A percentile compares a stretch with the other conserved stretches of the same genome.
phyloP scores from a whole-genome alignment of 2,797 vertebrate species.

The Rhabdophis nuchalis region DNA sequence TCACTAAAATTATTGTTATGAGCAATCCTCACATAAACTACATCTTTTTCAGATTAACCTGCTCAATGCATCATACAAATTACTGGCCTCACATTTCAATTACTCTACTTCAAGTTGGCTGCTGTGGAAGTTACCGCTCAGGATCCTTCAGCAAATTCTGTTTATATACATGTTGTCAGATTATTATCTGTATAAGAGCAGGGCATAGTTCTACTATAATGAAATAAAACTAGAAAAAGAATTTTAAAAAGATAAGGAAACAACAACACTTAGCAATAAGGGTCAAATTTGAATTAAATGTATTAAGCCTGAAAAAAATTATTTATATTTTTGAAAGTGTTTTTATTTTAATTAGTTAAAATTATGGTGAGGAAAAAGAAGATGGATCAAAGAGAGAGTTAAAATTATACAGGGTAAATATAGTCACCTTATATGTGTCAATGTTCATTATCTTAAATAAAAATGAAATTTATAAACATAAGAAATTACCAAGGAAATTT shows the following conservation, averaged over 20 bases:
- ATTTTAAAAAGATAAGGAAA: not conserved
- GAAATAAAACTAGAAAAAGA: not conserved
- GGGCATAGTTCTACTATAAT: not conserved
- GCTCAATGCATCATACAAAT: not conserved
- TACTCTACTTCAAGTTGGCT: not conserved
- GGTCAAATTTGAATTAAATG: not conserved
- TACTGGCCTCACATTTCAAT: not conserved
- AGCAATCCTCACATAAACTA: not conserved
- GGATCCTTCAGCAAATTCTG: not conserved
- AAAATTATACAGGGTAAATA: not conserved
- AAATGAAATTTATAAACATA: not conserved
- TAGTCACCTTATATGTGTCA: not conserved
- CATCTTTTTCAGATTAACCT: not conserved
- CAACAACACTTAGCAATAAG: not conserved
- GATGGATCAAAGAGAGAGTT: not conserved
- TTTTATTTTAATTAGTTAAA: not conserved
- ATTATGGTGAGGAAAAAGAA: not conserved
- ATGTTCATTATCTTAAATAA: not conserved
- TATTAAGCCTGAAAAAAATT: not conserved
- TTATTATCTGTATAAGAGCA: not conserved
- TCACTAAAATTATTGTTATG: not conserved
- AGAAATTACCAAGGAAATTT: not conserved
- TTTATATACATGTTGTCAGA: not conserved
- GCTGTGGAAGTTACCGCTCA: not conserved
- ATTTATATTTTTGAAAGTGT: not conserved